Conservation (phyloP, 2,113 vertebrate genomes). For the Galbula dea region DNA sequence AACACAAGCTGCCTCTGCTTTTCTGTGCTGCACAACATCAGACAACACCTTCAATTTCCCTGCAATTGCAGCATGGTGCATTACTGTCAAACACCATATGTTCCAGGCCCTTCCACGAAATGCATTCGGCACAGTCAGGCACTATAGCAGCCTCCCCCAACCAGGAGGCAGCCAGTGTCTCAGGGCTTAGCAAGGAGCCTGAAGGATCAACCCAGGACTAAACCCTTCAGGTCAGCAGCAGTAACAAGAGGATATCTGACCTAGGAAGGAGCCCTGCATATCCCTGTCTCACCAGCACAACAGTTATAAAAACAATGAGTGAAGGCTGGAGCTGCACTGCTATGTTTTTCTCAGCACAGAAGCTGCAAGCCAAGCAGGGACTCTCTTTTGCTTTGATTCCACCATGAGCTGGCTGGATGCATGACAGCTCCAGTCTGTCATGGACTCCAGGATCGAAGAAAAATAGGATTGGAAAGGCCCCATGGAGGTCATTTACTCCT, state of each 20-base stretch:
- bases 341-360: background rate
- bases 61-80: background rate
- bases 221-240: background rate
- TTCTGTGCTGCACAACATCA: background rate
- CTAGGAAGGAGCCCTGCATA: background rate
- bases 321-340: background rate
- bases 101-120: background rate
- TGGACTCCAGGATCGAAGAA: background rate
- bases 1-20: background rate
- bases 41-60: background rate
- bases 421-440: background rate
- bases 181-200: background rate
- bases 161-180: background rate
- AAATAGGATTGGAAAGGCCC: background rate
- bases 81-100: fast-evolving
- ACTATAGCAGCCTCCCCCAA: background rate
- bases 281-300: background rate
- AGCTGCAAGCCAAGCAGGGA: background rate
- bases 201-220: background rate
- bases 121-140: fast-evolving
- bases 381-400: background rate
- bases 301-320: fast-evolving
- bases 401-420: fast-evolving
- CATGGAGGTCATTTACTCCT: background rate
- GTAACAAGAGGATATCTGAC: background rate